phyloP scores from a whole-genome alignment of 2,113 vertebrate genomes.

The Lophius piscatorius region DNA sequence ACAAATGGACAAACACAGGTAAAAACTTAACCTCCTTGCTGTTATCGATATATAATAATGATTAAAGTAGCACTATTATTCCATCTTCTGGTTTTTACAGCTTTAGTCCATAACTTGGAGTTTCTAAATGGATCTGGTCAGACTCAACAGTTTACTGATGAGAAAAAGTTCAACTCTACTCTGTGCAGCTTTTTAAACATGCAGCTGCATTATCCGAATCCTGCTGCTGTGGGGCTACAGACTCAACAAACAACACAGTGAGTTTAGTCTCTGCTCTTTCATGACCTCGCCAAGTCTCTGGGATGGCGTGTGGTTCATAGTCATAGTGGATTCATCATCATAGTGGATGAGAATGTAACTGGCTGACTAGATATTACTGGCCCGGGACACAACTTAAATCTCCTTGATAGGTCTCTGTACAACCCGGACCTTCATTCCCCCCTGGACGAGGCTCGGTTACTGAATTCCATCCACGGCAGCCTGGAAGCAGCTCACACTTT shows the following conservation, averaged over 20 bases:
- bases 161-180: conserved; percentile 16
- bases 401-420: conserved; percentile 55
- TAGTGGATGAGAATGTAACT: conserved; percentile 44
- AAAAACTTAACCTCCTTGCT: no score
- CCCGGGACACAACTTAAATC: conserved; percentile 52
- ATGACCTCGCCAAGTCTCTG: conserved; percentile 15
- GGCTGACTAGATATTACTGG: conserved; percentile 44
- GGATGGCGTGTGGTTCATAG: conserved; percentile 16
- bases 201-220: conserved; percentile 51
- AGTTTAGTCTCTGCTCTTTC: conserved; percentile 37
- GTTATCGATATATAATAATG: no score
- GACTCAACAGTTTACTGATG: conserved; percentile 24
- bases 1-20: no score
- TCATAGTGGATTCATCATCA: no score
- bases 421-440: conserved; percentile 54
- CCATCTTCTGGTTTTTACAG: background rate
- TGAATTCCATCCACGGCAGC: conserved; percentile 27
- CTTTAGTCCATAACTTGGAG: background rate
- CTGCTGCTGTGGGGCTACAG: conserved; percentile 37
- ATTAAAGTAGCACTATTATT: no score
- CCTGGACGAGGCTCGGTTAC: conserved; percentile 36
- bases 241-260: conserved; percentile 41
- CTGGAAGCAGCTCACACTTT: conserved; percentile 28
- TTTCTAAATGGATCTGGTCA: conserved; percentile 1
- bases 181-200: conserved; percentile 47